phyloP scores from a whole-genome alignment of 1,140 invertebrate genomes.

The Lucilia cuprina region DNA sequence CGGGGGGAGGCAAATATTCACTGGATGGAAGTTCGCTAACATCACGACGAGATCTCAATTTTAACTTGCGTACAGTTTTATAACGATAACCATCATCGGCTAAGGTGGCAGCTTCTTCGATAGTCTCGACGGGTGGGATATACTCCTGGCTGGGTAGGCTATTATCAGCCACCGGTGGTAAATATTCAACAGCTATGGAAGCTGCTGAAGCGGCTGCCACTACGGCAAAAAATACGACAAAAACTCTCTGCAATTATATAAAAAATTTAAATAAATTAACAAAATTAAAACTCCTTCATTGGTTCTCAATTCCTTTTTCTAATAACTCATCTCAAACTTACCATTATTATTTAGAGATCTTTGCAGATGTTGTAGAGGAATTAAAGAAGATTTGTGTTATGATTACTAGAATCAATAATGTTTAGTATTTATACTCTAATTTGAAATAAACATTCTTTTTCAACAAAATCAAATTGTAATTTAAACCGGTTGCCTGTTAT shows the following conservation, averaged over 20 bases:
- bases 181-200: conserved; percentile 55
- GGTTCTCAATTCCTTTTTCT: not conserved
- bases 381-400: conserved; percentile 12
- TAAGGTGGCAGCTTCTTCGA: conserved; percentile 47
- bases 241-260: conserved; percentile 55
- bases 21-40: conserved; percentile 47
- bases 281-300: not conserved
- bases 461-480: too few species aligned
- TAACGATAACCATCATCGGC: conserved; percentile 58
- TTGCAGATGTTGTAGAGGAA: not conserved
- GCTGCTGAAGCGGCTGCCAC: conserved; percentile 58
- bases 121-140: conserved; percentile 43
- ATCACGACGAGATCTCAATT: conserved; percentile 53
- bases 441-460: too few species aligned
- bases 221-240: conserved; percentile 59
- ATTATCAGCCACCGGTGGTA: conserved; percentile 56
- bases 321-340: not conserved
- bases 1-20: conserved; percentile 49
- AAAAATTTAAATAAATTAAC: not conserved
- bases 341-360: not conserved
- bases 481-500: too few species aligned
- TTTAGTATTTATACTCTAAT: not conserved
- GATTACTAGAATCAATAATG: not conserved
- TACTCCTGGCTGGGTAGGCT: conserved; percentile 47
- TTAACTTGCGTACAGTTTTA: conserved; percentile 54